phyloP scores from a whole-genome alignment of 1,140 invertebrate species.

The Trichoplusia ni region DNA sequence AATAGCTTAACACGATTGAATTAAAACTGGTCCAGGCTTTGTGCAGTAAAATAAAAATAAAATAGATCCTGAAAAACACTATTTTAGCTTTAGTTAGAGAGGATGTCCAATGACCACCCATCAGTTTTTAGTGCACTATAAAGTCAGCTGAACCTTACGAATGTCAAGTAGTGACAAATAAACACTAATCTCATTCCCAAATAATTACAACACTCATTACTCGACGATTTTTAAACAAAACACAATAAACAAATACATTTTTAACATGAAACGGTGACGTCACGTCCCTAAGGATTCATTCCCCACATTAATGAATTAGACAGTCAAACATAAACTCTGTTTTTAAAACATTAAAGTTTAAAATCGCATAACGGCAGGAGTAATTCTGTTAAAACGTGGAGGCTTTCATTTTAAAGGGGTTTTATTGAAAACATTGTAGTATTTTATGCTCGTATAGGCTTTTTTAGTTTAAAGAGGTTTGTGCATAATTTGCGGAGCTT shows the following conservation, averaged over 20 bases:
- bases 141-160: neutral
- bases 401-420: conserved; percentile 32
- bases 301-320: conserved; percentile 20
- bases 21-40: too few relatives aligned
- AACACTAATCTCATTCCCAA: neutral
- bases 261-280: conserved; percentile 28
- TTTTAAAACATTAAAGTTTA: neutral
- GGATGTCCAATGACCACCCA: too few relatives aligned
- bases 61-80: too few relatives aligned
- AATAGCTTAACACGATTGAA: too few relatives aligned
- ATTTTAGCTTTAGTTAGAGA: too few relatives aligned
- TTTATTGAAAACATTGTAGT: conserved; percentile 30
- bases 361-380: conserved; percentile 14
- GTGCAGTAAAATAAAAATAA: too few relatives aligned
- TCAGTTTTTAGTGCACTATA: too few relatives aligned
- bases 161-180: neutral
- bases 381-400: conserved; percentile 31
- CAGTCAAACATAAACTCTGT: conserved; percentile 20
- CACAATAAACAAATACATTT: conserved; percentile 33
- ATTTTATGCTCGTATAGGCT: conserved; percentile 9
- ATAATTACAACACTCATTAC: conserved; percentile 6
- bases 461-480: conserved; percentile 3
- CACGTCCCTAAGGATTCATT: conserved; percentile 25
- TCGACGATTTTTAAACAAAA: conserved; percentile 14
- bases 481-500: neutral